Evolutionary conservation across 2,113 vertebrate genomes (phyloP).

Genomic region (Macaca nemestrina): DNA sequence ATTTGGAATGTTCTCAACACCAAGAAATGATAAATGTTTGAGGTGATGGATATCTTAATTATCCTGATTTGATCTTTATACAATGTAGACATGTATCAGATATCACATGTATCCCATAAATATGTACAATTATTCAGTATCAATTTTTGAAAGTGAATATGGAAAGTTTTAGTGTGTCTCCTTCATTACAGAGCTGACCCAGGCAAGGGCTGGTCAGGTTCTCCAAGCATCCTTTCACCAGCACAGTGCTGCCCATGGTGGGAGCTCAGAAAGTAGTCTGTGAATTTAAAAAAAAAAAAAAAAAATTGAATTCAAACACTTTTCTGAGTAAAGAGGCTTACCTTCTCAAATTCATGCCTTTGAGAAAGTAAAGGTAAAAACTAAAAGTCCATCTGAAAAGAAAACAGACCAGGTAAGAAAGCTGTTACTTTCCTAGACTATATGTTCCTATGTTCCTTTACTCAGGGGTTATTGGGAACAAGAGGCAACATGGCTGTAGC

Average conservation of each 20-base stretch:
- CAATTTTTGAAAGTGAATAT: neutral
- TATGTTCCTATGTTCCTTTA: too few relatives aligned
- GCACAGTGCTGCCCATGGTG: neutral
- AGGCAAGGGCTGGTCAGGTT: neutral
- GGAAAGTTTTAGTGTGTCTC: neutral
- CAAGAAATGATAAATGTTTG: neutral
- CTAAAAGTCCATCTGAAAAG: neutral
- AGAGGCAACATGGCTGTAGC: accelerated
- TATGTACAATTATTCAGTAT: neutral
- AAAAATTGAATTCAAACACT: neutral
- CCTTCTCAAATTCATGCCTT: neutral
- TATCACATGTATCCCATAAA: neutral
- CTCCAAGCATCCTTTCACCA: neutral
- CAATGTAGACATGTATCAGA: neutral
- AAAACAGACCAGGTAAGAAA: neutral
- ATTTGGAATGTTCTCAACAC: neutral
- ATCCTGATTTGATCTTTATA: neutral
- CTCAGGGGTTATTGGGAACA: neutral
- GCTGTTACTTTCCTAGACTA: neutral
- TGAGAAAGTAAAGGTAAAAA: neutral
- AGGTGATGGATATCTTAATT: neutral
- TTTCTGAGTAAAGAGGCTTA: neutral
- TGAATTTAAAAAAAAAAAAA: neutral
- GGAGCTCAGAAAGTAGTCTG: neutral
- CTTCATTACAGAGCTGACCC: neutral